Percentiles rank a stretch among this genome's conserved stretches.
phyloP scores from a whole-genome alignment of 1,140 invertebrate genomes.

The Lordiphosa mommai region DNA sequence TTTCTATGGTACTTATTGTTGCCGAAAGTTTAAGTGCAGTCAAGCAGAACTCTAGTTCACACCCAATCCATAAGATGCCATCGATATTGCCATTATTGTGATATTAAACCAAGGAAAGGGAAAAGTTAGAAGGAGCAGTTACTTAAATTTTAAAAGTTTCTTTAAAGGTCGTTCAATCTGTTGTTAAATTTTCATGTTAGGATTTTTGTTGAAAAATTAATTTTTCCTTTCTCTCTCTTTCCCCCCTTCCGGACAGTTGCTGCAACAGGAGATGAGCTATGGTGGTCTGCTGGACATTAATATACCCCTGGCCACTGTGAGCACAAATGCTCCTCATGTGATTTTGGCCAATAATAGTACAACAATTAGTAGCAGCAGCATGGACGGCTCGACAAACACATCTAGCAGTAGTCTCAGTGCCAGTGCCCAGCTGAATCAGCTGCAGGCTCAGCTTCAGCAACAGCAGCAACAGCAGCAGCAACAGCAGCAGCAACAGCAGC shows the following conservation, averaged over 20 bases:
- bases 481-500: conserved; percentile 43
- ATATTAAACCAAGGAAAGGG: no score
- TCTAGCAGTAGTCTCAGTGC: conserved; percentile 30
- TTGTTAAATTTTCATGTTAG: no score
- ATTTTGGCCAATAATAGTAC: conserved; percentile 58
- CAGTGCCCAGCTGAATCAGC: conserved; percentile 43
- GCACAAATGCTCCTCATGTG: conserved; percentile 47
- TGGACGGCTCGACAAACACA: conserved; percentile 11
- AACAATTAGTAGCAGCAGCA: conserved; percentile 41
- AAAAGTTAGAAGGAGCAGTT: no score
- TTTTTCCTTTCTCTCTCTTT: not conserved
- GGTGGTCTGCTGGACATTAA: conserved; percentile 97
- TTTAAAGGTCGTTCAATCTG: not conserved
- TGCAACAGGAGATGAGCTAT: conserved; percentile 95
- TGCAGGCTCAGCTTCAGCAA: conserved; percentile 56
- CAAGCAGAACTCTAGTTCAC: no score
- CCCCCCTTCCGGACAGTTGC: conserved; percentile 81
- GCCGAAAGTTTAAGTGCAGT: no score
- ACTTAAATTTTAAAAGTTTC: not conserved
- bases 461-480: conserved; percentile 61
- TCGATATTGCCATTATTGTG: no score
- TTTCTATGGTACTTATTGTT: no score
- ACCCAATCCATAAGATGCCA: no score
- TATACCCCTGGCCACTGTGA: conserved; percentile 82
- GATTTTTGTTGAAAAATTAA: no score